Base-by-base conservation (phyloP, 1,140 invertebrate genomes). In the Lepidostoma basale region DNA sequence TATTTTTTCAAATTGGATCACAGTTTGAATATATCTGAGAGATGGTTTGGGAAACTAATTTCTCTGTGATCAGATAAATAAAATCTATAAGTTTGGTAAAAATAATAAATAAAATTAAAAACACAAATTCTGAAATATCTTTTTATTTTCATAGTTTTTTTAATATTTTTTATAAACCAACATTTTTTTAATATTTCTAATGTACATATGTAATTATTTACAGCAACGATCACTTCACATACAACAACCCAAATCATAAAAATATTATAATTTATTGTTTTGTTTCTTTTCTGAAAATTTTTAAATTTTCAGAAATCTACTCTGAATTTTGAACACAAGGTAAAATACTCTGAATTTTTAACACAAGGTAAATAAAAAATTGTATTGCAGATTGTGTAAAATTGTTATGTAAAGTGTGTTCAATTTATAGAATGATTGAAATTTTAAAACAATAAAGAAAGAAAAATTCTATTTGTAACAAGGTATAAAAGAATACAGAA, bases 141-240 rank as follows among this genome's bases (percentile, higher is more conserved):
- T 18, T 45, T 18, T 18, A 8, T 54, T 14, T 30, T 54, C 14
- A 54, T 54, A 26, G 5, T 54, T 54, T 54, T 54, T n/a, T 45
- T 59, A 12, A 3, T 12, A 44, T 62, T 45, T 45, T 16, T 25
- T 62, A 45, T 44, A 45, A 44, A 44, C 59, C 30, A 62, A 62
- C 59, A 62, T 62, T 6, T 54, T 54, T 28, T 14, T 12, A 36
- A 1, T 36, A 30, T 54, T 54, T 54, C 49, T 59, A 59, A 59
- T 59, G 22, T 59, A 59, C 14, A 59, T 59, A 23, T 36, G 6
- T 8, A n/a, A 1, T 39, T 36, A 59, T 59, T 36, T 59, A 59
- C 56, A 59, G 56, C 30, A 59, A 59, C 56, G 22, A 59, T 39
- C 56, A 39, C 23, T 58, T 58, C 39, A 22, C n/a, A 28, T 30